Evolutionary conservation across 2,888 invertebrate genomes (phyloP).

Genomic region (Cryptocheilus praepositus): DNA sequence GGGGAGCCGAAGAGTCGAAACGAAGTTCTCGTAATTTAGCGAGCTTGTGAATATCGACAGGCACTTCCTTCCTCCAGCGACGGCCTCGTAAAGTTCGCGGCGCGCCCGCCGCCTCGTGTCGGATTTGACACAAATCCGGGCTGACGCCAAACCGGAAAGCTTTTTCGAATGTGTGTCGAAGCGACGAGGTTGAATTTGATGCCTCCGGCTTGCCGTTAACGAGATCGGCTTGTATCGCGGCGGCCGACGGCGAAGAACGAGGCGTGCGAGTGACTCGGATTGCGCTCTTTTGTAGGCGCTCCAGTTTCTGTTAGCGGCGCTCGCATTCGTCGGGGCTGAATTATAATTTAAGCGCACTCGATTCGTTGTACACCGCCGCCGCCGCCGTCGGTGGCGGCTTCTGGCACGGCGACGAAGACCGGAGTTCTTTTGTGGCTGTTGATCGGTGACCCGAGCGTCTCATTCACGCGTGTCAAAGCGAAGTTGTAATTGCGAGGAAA

Average conservation of each 20-base stretch:
- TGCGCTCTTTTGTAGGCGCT: conserved; percentile 2
- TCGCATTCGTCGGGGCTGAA: conserved; percentile 39
- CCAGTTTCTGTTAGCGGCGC: conserved; percentile 28
- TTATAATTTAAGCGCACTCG: conserved; percentile 47
- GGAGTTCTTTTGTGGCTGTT: not conserved
- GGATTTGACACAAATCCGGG: conserved; percentile 47
- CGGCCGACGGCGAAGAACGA: too few relatives aligned
- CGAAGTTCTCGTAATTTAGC: conserved; percentile 44
- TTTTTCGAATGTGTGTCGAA: conserved; percentile 43
- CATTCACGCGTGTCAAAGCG: conserved; percentile 2
- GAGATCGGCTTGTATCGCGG: conserved; percentile 26
- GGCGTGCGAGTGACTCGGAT: too few relatives aligned
- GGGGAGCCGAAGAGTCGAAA: conserved; percentile 15
- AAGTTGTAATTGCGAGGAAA: conserved; percentile 1
- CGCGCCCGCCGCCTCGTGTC: conserved; percentile 16
- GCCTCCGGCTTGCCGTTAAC: conserved; percentile 41
- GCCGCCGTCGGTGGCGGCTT: not conserved
- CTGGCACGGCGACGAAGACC: too few relatives aligned
- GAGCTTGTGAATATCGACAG: conserved; percentile 43
- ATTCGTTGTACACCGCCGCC: conserved; percentile 24
- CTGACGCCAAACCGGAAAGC: conserved; percentile 40
- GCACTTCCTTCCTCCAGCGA: conserved; percentile 21
- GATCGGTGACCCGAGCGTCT: not conserved
- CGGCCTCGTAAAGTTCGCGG: conserved; percentile 11
- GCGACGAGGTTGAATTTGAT: conserved; percentile 37